Evolutionary conservation across 1,140 invertebrate species (phyloP).

Genomic region (Tigriopus japonicus): DNA sequence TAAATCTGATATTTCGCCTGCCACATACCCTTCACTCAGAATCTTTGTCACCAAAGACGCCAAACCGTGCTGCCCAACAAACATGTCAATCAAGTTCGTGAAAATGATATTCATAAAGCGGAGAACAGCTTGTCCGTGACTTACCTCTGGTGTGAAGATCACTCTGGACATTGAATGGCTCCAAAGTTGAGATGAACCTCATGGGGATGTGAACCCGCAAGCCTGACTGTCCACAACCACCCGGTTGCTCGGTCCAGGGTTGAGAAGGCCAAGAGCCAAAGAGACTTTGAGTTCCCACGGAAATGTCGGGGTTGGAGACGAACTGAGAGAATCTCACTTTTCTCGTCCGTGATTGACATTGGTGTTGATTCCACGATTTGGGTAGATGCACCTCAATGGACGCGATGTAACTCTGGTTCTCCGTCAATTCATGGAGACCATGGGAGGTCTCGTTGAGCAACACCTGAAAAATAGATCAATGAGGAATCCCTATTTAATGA

Average conservation of each 20-base stretch:
- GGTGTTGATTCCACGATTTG: background rate
- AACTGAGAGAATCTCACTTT: background rate
- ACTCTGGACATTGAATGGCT: background rate
- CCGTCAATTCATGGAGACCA: background rate
- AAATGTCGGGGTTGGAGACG: background rate
- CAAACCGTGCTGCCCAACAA: too few relatives aligned
- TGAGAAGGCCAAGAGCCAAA: background rate
- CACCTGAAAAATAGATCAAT: background rate
- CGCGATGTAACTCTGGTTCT: background rate
- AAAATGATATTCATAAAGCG: background rate
- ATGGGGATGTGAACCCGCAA: background rate
- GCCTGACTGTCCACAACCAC: background rate
- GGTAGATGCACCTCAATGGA: background rate
- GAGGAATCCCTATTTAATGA: too few relatives aligned
- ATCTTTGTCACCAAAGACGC: too few relatives aligned
- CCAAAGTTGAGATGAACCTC: background rate
- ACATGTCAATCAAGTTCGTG: background rate
- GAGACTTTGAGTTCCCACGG: background rate
- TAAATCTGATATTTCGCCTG: too few relatives aligned
- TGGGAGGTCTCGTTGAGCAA: background rate
- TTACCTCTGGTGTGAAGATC: background rate
- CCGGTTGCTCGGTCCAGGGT: background rate
- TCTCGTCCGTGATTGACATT: background rate
- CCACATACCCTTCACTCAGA: too few relatives aligned
- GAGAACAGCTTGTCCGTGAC: background rate